phyloP scores from a whole-genome alignment of 2,888 invertebrate genomes.

The Acleris literana region DNA sequence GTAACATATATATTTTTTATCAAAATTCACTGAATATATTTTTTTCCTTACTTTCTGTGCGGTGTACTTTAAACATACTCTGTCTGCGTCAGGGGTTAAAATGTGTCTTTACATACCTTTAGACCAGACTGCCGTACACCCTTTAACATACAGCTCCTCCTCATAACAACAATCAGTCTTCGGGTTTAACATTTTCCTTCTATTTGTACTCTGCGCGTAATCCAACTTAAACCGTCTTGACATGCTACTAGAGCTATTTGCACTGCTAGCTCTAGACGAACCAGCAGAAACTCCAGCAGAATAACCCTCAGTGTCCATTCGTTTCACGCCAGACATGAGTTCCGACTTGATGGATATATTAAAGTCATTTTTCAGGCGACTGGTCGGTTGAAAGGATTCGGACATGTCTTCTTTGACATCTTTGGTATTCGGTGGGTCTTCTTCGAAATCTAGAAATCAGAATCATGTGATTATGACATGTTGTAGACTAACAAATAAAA shows the following conservation, averaged over 20 bases:
- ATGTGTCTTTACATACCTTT: slow-evolving; percentile 68
- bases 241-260: slow-evolving; percentile 76
- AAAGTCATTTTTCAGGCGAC: slow-evolving; percentile 73
- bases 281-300: slow-evolving; percentile 52
- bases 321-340: slow-evolving; percentile 58
- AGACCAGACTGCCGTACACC: slow-evolving; percentile 92
- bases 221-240: slow-evolving; percentile 73
- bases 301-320: slow-evolving; percentile 55
- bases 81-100: not conserved
- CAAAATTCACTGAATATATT: too few species aligned
- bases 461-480: too few species aligned
- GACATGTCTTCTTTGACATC: slow-evolving; percentile 67
- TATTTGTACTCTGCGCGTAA: slow-evolving; percentile 48
- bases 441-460: slow-evolving; percentile 63
- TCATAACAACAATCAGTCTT: slow-evolving; percentile 84
- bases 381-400: slow-evolving; percentile 70
- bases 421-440: slow-evolving; percentile 53
- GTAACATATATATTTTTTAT: too few species aligned
- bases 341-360: slow-evolving; percentile 77
- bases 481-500: too few species aligned
- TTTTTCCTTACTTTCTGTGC: too few species aligned
- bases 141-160: slow-evolving; percentile 94
- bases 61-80: too few species aligned
- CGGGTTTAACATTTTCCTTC: slow-evolving; percentile 59
- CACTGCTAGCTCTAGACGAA: slow-evolving; percentile 65